phyloP scores from a whole-genome alignment of 2,113 vertebrate genomes.

The Nymphicus hollandicus region DNA sequence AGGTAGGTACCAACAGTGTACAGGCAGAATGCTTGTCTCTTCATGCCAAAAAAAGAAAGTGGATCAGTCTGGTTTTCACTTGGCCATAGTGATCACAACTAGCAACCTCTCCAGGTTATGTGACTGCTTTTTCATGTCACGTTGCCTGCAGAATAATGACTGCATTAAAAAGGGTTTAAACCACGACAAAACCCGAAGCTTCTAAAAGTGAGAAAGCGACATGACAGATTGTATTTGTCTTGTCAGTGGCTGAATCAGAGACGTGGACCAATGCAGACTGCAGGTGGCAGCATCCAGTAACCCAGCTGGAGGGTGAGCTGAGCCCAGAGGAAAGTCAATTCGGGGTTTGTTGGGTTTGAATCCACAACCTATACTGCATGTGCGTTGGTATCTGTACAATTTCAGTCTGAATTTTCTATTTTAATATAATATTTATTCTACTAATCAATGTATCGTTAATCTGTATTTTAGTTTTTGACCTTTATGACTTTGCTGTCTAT shows the following conservation, averaged over 20 bases:
- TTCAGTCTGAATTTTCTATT: background rate
- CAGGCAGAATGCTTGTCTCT: background rate
- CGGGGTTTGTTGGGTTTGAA: fast-evolving
- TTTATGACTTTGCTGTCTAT: background rate
- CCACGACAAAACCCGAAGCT: background rate
- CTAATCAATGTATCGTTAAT: background rate
- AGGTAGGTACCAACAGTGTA: background rate
- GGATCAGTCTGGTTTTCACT: background rate
- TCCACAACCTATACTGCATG: background rate
- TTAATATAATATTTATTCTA: background rate
- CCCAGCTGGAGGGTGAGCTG: background rate
- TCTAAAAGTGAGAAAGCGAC: fast-evolving
- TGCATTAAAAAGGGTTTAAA: background rate
- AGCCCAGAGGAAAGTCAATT: fast-evolving
- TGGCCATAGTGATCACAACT: background rate
- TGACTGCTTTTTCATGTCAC: background rate
- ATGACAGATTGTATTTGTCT: fast-evolving
- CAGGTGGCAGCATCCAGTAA: constrained; percentile 41
- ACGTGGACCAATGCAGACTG: background rate
- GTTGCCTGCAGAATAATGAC: background rate
- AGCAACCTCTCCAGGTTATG: background rate
- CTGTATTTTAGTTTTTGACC: background rate
- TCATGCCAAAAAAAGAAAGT: background rate
- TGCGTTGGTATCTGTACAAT: fast-evolving
- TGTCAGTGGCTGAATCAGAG: fast-evolving